These are phyloP conservation scores for Xenentodon cancila DNA, from an alignment of 2,797 vertebrate species.

Conservation along the genomic window DNA sequence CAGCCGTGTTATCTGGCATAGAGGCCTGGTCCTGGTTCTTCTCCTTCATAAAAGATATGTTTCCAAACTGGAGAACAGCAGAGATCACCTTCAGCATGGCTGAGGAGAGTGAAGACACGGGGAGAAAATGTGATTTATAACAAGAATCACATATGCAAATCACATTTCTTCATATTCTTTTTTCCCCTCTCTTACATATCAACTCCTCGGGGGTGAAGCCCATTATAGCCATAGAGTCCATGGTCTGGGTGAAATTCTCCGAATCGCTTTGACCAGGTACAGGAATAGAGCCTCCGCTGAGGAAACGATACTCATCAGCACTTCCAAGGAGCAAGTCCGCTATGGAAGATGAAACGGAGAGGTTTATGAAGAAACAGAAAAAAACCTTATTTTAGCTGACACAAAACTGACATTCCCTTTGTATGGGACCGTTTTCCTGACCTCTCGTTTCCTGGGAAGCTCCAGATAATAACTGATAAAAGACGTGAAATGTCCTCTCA, in stretches of 20 bases:
- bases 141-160: background rate
- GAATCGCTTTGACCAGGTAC: conserved; percentile 89
- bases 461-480: conserved; percentile 91
- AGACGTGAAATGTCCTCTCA: conserved; percentile 92
- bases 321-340: conserved; percentile 88
- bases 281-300: conserved; percentile 86
- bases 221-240: conserved; percentile 93
- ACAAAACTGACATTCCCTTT: conserved; percentile 1
- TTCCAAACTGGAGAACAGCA: conserved; percentile 91
- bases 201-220: conserved; percentile 89
- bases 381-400: background rate
- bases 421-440: conserved; percentile 49
- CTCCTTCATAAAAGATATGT: conserved; percentile 88
- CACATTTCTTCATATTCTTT: background rate
- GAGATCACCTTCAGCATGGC: conserved; percentile 92
- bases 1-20: conserved; percentile 94
- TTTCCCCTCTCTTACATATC: conserved; percentile 77
- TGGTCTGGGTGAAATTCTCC: conserved; percentile 92
- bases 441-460: conserved; percentile 84
- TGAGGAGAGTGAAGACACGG: conserved; percentile 49
- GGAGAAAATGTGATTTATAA: conserved; percentile 4
- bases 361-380: conserved; percentile 1
- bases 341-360: conserved; percentile 41
- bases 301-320: conserved; percentile 88
- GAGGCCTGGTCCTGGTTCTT: conserved; percentile 92